Evolutionary conservation across 2,113 vertebrate species (phyloP).

Genomic region (Todiramphus chloris): DNA sequence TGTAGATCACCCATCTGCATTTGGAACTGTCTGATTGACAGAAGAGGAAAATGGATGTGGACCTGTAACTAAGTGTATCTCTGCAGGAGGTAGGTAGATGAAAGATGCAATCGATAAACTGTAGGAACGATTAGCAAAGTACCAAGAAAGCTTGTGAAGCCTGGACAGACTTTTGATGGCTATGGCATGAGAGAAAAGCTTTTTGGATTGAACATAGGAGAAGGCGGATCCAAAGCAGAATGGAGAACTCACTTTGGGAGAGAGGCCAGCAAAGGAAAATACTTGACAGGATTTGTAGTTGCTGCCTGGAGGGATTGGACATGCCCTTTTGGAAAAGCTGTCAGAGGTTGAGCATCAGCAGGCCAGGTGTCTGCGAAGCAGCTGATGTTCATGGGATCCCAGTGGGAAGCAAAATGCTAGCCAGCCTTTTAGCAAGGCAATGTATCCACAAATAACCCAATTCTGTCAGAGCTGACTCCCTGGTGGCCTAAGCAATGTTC

Average conservation of each 20-base stretch:
- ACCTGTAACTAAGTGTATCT: neutral
- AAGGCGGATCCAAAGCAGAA: neutral
- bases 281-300: neutral
- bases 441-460: neutral
- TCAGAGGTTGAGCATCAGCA: neutral
- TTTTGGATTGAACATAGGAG: neutral
- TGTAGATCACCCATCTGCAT: neutral
- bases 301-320: neutral
- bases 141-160: fast-evolving
- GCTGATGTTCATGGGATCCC: neutral
- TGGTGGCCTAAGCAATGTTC: neutral
- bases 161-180: neutral
- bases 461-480: neutral
- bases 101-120: neutral
- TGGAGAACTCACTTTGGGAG: neutral
- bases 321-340: neutral
- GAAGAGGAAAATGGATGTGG: neutral
- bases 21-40: neutral
- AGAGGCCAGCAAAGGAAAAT: neutral
- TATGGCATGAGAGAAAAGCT: neutral
- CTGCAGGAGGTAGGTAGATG: neutral
- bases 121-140: neutral
- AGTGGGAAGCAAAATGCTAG: neutral
- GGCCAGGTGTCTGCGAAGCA: neutral
- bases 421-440: neutral